phyloP scores from a whole-genome alignment of 2,113 vertebrate genomes.

The Silurus asotus region DNA sequence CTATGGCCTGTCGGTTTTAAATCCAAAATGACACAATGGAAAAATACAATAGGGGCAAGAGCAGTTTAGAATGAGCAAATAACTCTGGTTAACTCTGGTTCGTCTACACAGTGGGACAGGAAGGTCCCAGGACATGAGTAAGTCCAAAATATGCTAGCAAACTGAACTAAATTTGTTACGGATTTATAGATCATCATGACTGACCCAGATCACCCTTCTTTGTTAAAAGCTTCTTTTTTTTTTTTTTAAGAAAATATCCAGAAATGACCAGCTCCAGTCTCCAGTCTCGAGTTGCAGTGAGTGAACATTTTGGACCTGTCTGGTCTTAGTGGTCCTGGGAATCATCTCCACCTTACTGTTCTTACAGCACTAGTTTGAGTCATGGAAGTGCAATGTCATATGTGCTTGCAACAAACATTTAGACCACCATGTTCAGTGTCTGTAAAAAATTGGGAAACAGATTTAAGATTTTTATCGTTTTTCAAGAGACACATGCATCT shows the following conservation, averaged over 20 bases:
- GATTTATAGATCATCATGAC: slow-evolving; percentile 25
- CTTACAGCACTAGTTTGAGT: background rate
- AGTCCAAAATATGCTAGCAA: background rate
- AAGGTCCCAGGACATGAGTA: slow-evolving; percentile 27
- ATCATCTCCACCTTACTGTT: background rate
- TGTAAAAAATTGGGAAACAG: too few relatives aligned
- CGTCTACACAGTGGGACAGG: slow-evolving; percentile 18
- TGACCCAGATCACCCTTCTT: background rate
- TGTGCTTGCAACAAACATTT: background rate
- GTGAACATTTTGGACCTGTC: background rate
- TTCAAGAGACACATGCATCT: too few relatives aligned
- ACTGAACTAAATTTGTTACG: background rate
- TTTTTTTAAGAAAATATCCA: background rate
- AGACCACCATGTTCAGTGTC: too few relatives aligned
- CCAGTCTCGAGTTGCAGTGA: background rate
- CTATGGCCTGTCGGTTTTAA: slow-evolving; percentile 26
- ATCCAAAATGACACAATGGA: slow-evolving; percentile 40
- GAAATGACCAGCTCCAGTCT: background rate
- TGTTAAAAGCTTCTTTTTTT: background rate
- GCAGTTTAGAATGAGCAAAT: slow-evolving; percentile 14
- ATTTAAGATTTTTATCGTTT: too few relatives aligned
- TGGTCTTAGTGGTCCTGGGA: background rate
- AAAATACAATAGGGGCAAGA: slow-evolving; percentile 17
- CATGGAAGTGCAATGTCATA: background rate
- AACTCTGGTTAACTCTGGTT: slow-evolving; percentile 15